A percentile compares a stretch with the other conserved stretches of the same genome.
These are phyloP conservation scores for Hassar affinis DNA, from an alignment of 2,113 vertebrate genomes.

Conservation along the genomic window DNA sequence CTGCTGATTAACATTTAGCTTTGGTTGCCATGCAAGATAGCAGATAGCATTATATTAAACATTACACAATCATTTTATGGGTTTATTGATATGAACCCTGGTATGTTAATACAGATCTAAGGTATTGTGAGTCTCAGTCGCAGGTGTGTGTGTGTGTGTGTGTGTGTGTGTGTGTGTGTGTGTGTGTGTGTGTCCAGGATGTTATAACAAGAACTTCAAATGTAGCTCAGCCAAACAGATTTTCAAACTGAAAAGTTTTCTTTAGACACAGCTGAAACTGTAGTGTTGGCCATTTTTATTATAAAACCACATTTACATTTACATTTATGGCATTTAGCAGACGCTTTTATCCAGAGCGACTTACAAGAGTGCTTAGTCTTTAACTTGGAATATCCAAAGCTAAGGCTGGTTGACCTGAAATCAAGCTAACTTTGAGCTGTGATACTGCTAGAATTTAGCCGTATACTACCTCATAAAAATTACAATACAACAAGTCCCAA, in stretches of 20 bases:
- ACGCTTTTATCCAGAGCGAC: too few species aligned
- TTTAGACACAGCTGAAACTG: neutral
- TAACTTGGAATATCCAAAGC: too few species aligned
- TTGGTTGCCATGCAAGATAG: conserved; percentile 1
- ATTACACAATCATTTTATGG: neutral
- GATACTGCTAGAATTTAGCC: too few species aligned
- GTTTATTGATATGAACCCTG: neutral
- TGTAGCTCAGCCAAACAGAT: neutral
- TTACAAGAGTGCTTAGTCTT: too few species aligned
- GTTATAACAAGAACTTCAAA: neutral
- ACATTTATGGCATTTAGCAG: too few species aligned
- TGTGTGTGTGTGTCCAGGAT: too few species aligned
- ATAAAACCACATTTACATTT: neutral
- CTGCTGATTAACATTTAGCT: neutral
- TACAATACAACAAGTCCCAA: too few species aligned
- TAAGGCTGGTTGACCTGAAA: too few species aligned
- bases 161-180: too few species aligned
- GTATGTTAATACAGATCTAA: neutral
- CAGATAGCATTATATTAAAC: conserved; percentile 4
- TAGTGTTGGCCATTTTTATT: neutral
- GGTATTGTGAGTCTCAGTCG: neutral
- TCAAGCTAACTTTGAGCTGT: too few species aligned
- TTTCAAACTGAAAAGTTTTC: neutral
- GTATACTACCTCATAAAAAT: too few species aligned
- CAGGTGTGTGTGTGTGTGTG: too few species aligned